Percentiles rank a stretch among this genome's conserved stretches.
phyloP scores from a whole-genome alignment of 2,888 invertebrate genomes.

The Dromius quadrimaculatus region DNA sequence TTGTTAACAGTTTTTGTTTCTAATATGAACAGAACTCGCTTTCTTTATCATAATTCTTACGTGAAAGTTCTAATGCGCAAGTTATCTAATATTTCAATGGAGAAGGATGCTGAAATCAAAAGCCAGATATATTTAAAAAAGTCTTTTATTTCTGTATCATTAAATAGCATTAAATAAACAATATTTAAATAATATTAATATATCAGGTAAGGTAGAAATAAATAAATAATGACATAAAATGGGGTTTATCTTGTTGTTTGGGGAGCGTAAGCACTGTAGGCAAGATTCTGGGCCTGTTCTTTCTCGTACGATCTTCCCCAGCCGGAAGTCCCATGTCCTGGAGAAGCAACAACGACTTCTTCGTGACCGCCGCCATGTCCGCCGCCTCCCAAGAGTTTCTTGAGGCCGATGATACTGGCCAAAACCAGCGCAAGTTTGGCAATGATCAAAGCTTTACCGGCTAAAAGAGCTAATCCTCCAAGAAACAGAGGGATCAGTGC shows the following conservation, averaged over 20 bases:
- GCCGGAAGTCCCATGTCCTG: slow-evolving; percentile 74
- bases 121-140: slow-evolving; percentile 38
- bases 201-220: slow-evolving; percentile 53
- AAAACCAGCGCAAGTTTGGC: slow-evolving; percentile 86
- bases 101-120: slow-evolving; percentile 61
- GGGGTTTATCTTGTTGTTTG: slow-evolving; percentile 57
- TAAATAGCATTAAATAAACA: slow-evolving; percentile 49
- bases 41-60: slow-evolving; percentile 47
- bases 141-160: slow-evolving; percentile 49
- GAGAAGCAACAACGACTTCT: slow-evolving; percentile 75
- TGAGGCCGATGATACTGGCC: slow-evolving; percentile 86
- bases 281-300: slow-evolving; percentile 69
- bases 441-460: slow-evolving; percentile 88
- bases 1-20: slow-evolving; percentile 19
- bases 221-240: slow-evolving; percentile 18
- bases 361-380: slow-evolving; percentile 76
- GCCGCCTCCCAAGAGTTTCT: slow-evolving; percentile 80
- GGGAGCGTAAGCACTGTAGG: slow-evolving; percentile 69
- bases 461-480: slow-evolving; percentile 83
- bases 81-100: slow-evolving; percentile 63
- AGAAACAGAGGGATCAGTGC: slow-evolving; percentile 86
- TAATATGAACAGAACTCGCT: slow-evolving; percentile 45
- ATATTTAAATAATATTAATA: slow-evolving; percentile 58
- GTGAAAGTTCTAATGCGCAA: slow-evolving; percentile 38
- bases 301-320: slow-evolving; percentile 77